Evolutionary conservation across 2,113 vertebrate species (phyloP), one percentile per base, ranked within the genome.

Genomic region (Porphyrio hochstetteri): DNA sequence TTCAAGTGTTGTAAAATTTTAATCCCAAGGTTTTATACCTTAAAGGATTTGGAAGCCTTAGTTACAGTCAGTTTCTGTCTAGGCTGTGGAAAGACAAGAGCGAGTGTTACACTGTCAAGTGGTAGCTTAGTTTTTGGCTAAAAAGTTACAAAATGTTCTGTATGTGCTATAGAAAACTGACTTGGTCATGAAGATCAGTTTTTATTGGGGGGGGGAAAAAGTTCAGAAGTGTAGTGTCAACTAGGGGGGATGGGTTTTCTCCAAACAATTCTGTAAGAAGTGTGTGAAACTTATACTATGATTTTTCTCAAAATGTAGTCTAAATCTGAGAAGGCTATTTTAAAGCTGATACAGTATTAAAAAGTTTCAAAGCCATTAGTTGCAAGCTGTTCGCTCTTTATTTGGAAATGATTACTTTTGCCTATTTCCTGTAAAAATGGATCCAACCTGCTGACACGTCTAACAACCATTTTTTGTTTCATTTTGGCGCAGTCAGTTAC

Each of bases 1-100:
- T 36, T 86, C n/a, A 80, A 95, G 64, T 14, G 27, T 33, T 86
- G 65, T 46, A 44, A 84, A 56, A 79, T 87, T 85, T 79, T 53
- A 60, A 92, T 65, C 16, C 48, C 0, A 0, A 44, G 29, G 11
- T 48, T 95, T 89, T 93, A 63, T 67, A 82, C 63, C 69, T 56
- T 35, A 44, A 71, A 60, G 77, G 33, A 72, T 84, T 95, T 84
- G 61, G 86, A 93, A 89, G 61, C n/a, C 33, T 63, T 48, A 80
- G 69, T 84, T 75, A 63, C 9, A 19, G 42, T 89, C 48, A 44
- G 63, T 48, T 88, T 56, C 65, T 93, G 89, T 89, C 89, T 92
- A 89, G 94, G 84, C 92, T 71, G 42, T 44, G 67, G 71, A 93
- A 89, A 92, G 84, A 86, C 95, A 84, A 87, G 75, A 88, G 53